Evolutionary conservation across 1,140 invertebrate species (phyloP).

Genomic region (Lethocerus indicus): DNA sequence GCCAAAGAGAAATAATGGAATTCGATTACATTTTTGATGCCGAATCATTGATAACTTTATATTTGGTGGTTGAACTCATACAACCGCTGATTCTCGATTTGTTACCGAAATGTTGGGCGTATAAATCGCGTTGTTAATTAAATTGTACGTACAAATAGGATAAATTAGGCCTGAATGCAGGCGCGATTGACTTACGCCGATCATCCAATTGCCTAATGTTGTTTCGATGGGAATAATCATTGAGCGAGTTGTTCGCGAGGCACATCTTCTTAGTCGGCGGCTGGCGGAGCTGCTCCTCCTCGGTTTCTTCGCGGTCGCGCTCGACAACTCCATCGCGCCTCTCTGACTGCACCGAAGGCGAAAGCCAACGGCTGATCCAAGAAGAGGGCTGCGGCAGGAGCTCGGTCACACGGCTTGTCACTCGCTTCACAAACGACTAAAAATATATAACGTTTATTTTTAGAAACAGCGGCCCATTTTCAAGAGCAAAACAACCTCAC

Average conservation of each 20-base stretch:
- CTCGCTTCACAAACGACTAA: slow-evolving; percentile 9
- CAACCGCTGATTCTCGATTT: too few species aligned
- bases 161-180: too few species aligned
- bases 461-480: not conserved
- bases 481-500: not conserved
- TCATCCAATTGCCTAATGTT: not conserved
- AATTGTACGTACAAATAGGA: too few species aligned
- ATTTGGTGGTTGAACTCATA: too few species aligned
- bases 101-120: too few species aligned
- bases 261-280: slow-evolving; percentile 5
- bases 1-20: too few species aligned
- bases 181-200: slow-evolving; percentile 3
- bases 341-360: not conserved
- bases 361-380: slow-evolving; percentile 5
- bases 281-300: slow-evolving; percentile 2
- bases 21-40: too few species aligned
- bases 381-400: slow-evolving; percentile 6
- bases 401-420: not conserved
- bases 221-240: not conserved
- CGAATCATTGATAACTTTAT: too few species aligned
- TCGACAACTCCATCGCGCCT: not conserved
- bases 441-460: not conserved
- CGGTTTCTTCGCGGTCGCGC: not conserved
- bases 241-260: not conserved
- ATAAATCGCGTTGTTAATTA: too few species aligned